A percentile compares a stretch with the other conserved stretches of the same genome.
Evolutionary conservation across 1,140 invertebrate genomes (phyloP).

Genomic region (Panagrolaimus sp.): DNA sequence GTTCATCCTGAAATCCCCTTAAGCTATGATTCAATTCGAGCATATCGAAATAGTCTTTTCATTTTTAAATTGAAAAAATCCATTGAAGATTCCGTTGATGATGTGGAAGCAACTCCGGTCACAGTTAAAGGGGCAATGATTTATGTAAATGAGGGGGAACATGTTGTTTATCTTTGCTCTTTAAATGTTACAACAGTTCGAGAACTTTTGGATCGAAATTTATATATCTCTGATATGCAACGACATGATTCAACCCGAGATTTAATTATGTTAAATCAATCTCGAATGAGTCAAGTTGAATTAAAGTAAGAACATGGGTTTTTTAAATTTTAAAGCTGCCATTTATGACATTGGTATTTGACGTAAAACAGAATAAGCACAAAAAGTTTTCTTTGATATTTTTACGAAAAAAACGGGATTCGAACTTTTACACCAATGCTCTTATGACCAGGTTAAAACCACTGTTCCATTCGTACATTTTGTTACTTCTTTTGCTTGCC

Average conservation of each 20-base stretch:
- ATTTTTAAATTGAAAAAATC: conserved; percentile 34
- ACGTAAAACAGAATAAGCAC: no score
- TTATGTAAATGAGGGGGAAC: conserved; percentile 58
- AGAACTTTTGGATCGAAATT: conserved; percentile 58
- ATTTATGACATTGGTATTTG: no score
- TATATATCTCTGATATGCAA: conserved; percentile 60
- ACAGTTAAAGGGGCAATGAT: conserved; percentile 60
- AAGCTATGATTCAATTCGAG: conserved; percentile 58
- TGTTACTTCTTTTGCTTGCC: no score
- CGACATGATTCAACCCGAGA: conserved; percentile 62
- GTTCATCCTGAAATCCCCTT: conserved; percentile 61
- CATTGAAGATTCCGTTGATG: background rate
- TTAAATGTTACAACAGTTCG: conserved; percentile 57
- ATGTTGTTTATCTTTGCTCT: conserved; percentile 62
- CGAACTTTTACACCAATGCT: no score
- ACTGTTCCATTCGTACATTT: no score
- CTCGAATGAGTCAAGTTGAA: conserved; percentile 60
- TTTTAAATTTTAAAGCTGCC: no score
- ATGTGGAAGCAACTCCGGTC: background rate
- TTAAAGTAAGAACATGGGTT: conserved; percentile 60
- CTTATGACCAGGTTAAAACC: no score
- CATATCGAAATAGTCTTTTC: conserved; percentile 24
- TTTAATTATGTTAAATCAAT: conserved; percentile 61
- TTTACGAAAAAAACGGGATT: no score
- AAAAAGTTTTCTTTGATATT: no score